phyloP scores from a whole-genome alignment of 2,888 invertebrate species.

The Candidula unifasciata region DNA sequence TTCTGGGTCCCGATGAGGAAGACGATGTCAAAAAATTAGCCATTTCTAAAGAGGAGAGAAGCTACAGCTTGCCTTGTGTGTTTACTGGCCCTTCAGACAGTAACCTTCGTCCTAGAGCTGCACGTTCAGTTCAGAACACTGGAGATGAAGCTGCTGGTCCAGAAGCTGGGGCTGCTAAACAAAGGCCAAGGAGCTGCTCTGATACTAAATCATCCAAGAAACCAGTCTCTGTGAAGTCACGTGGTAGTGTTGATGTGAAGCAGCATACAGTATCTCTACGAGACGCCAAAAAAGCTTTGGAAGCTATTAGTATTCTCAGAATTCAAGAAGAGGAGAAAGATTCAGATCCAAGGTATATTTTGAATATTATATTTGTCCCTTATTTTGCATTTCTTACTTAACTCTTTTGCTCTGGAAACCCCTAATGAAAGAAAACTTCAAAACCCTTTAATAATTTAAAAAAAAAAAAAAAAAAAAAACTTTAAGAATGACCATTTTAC shows the following conservation, averaged over 20 bases:
- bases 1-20: not conserved
- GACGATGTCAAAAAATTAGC: conserved; percentile 28
- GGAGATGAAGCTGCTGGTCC: conserved; percentile 24
- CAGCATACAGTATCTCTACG: conserved; percentile 11
- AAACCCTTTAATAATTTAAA: too few relatives aligned
- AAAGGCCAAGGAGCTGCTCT: conserved; percentile 54
- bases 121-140: not conserved
- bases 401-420: not conserved
- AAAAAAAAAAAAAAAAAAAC: too few relatives aligned
- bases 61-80: conserved; percentile 56
- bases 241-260: conserved; percentile 19
- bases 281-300: conserved; percentile 22
- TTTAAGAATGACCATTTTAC: too few relatives aligned
- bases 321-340: conserved; percentile 28
- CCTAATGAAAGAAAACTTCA: too few relatives aligned
- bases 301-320: conserved; percentile 4
- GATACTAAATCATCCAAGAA: conserved; percentile 52
- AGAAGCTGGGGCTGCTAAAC: conserved; percentile 34
- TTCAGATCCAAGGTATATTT: conserved; percentile 7
- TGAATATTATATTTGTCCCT: not conserved
- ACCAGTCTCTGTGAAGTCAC: not conserved
- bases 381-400: not conserved
- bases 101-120: not conserved
- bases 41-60: conserved; percentile 55
- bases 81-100: conserved; percentile 37